phyloP scores from a whole-genome alignment of 2,113 vertebrate genomes.

The Sinocyclocheilus rhinocerous region DNA sequence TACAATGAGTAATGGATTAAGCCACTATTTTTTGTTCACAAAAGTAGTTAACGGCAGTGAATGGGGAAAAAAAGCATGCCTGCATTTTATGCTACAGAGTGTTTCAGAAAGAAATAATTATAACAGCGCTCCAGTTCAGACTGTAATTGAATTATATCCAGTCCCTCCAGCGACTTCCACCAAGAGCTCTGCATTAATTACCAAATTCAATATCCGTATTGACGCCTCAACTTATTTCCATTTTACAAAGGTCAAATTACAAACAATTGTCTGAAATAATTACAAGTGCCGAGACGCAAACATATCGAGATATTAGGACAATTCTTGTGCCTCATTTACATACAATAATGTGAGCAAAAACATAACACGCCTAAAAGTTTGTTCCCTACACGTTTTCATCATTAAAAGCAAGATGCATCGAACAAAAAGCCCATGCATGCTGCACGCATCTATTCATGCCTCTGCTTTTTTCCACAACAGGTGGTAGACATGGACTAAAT shows the following conservation, averaged over 20 bases:
- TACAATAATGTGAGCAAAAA: conserved; percentile 3
- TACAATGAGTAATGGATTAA: conserved; percentile 53
- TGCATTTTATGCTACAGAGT: conserved; percentile 58
- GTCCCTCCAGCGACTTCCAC: conserved; percentile 69
- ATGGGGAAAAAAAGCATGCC: not conserved
- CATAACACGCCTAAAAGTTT: not conserved
- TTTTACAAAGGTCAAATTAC: conserved; percentile 71
- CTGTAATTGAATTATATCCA: conserved; percentile 78
- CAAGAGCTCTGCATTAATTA: conserved; percentile 76
- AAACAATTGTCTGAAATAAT: conserved; percentile 68
- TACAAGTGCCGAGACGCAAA: conserved; percentile 25
- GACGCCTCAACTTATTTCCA: conserved; percentile 73
- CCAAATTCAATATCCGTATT: conserved; percentile 75
- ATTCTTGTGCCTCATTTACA: not conserved
- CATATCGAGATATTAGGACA: not conserved
- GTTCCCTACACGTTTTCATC: not conserved
- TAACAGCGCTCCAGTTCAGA: conserved; percentile 68
- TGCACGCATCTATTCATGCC: conserved; percentile 4
- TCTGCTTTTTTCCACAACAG: conserved; percentile 29
- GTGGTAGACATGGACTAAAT: conserved; percentile 18
- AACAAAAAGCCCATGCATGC: conserved; percentile 5
- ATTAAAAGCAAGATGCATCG: not conserved
- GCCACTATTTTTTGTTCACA: conserved; percentile 13
- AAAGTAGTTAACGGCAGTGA: not conserved
- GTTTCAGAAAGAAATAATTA: conserved; percentile 71